Base-by-base conservation (phyloP, 2,888 invertebrate species). In the Dioctria linearis region DNA sequence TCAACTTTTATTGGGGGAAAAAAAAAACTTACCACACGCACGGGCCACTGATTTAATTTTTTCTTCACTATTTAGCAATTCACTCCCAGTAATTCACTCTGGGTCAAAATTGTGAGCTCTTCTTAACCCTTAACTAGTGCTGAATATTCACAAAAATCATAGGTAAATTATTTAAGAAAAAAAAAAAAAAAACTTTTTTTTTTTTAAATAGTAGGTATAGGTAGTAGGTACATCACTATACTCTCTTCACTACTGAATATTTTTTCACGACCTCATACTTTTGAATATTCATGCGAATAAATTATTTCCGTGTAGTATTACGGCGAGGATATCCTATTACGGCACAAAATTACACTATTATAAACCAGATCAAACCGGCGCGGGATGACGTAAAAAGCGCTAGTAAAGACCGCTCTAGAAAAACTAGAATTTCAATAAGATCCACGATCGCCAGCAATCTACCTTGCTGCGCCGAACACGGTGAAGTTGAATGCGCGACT, bases 1-100 rank as follows among this genome's bases (percentile, higher is more conserved):
- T 25, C 25, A 2, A 25, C 51, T 42, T 40, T 40, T 65, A 65
- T 65, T 40, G 40, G 65, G n/a, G n/a, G n/a, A n/a, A 42, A 65
- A 65, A 65, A 46, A 67, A 46, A 67, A 67, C 67, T 67, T 67
- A 67, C 67, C 67, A 67, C 67, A 67, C 67, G 40, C 67, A 13
- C 25, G 25, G 46, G 46, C 9, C 40, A 67, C 25, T 25, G 25
- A 25, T 25, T 46, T 43, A 67, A 2, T 46, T 8, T 46, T 6
- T 46, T 6, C 11, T 5, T 40, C 9, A 25, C 13, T 43, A 6
- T 67, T 67, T 25, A 46, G 42, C 46, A 67, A 46, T 46, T 13
- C 8, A 13, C 67, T 49, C 9, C 49, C 40, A 9, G 49, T 46
- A 25, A 5, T 11, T n/a, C 13, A 8, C 67, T 5, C 5, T 9